Conservation (phyloP, 1,140 invertebrate genomes). For the Tribolium madens region DNA sequence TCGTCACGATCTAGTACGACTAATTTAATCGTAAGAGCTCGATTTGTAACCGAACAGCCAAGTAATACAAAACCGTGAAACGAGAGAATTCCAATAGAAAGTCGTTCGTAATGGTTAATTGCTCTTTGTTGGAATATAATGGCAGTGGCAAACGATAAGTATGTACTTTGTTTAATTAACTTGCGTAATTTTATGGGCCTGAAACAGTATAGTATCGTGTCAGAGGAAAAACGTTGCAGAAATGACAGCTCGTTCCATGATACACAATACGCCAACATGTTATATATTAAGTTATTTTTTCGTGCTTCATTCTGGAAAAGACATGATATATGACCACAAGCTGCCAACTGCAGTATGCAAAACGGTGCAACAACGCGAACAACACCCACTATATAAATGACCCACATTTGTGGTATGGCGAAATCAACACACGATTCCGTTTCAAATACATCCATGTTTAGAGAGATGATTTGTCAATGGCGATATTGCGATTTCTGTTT, state of each 20-base stretch:
- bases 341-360: conserved; percentile 6
- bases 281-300: not conserved
- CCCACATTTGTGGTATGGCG: conserved; percentile 17
- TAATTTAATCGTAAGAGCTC: conserved; percentile 10
- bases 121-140: conserved; percentile 18
- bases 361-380: conserved; percentile 29
- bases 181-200: conserved; percentile 14
- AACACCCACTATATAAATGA: conserved; percentile 37
- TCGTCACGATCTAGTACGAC: not conserved
- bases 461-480: not conserved
- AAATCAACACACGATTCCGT: conserved; percentile 16
- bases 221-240: not conserved
- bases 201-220: conserved; percentile 9
- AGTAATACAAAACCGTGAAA: not conserved
- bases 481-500: conserved; percentile 6
- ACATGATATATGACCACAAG: not conserved
- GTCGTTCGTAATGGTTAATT: conserved; percentile 22
- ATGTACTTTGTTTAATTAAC: conserved; percentile 29
- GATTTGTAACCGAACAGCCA: not conserved
- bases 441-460: conserved; percentile 19
- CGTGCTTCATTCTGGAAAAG: conserved; percentile 3
- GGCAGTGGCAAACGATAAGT: conserved; percentile 26
- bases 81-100: conserved; percentile 26
- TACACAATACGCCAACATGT: not conserved
- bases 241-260: not conserved